phyloP scores from a whole-genome alignment of 2,888 invertebrate species.

The Blastobasis adustella region DNA sequence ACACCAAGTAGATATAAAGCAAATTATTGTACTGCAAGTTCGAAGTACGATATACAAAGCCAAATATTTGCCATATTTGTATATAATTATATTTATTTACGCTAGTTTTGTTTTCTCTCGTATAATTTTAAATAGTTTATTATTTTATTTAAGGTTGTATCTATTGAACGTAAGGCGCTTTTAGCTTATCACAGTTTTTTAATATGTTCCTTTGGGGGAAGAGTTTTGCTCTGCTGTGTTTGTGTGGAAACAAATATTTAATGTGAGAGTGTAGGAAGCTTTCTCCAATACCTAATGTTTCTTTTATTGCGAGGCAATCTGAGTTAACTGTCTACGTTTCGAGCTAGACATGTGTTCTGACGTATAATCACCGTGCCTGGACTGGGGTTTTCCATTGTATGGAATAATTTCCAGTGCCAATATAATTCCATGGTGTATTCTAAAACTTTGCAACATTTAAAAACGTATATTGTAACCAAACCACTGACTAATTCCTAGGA shows the following conservation, averaged over 20 bases:
- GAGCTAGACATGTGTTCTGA: constrained; percentile 11
- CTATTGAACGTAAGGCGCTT: constrained; percentile 5
- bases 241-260: constrained; percentile 56
- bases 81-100: constrained; percentile 56
- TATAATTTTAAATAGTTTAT: constrained; percentile 39
- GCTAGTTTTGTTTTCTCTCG: constrained; percentile 31
- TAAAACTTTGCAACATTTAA: neutral
- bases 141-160: constrained; percentile 12
- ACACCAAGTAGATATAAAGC: neutral
- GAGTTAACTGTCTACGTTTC: constrained; percentile 16
- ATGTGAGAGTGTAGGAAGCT: constrained; percentile 44
- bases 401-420: constrained; percentile 37
- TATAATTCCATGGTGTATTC: constrained; percentile 1
- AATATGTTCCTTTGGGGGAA: neutral
- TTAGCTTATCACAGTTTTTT: constrained; percentile 1
- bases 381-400: constrained; percentile 53
- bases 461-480: constrained; percentile 1
- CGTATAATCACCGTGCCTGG: constrained; percentile 54
- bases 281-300: constrained; percentile 31
- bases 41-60: constrained; percentile 42
- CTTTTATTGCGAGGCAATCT: constrained; percentile 26
- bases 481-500: neutral
- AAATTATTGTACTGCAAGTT: neutral
- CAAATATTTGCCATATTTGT: constrained; percentile 73
- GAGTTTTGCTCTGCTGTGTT: constrained; percentile 55